Evolutionary conservation across 2,797 vertebrate species (phyloP), one percentile per base, ranked within the genome.

Genomic region (Poliocrania exsul): DNA sequence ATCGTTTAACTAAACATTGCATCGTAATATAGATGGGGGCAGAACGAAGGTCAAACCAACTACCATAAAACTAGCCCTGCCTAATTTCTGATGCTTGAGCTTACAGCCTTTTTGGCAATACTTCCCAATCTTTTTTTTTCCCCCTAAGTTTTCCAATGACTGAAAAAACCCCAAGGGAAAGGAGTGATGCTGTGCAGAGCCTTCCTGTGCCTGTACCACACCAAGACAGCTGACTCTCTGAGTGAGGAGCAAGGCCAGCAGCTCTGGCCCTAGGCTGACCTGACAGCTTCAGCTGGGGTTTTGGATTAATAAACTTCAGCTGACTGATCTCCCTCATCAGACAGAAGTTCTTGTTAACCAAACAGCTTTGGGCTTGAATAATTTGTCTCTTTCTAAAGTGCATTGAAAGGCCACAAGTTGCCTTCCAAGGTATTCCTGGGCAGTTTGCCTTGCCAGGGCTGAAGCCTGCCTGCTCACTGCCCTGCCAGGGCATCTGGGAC

Each of bases 1-100:
- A 92, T 93, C 46, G 29, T 69, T 95, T 94, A 93, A 82, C 88
- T 82, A 88, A 95, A 93, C 56, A 38, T 71, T 46, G 38, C 74
- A 24, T 56, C 12, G 4, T 79, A 87, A 85, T 71, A 57, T 61
- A 80, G 87, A 78, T 78, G 86, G 71, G 67, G 78, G 83, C 81
- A 93, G 74, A 71, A 57, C 0, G 5, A 72, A 74, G 86, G 88
- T 94, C 86, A 91, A 70, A 60, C 53, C 0, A 2, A 17, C 71
- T 29, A 26, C 69, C 38, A 49, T 87, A 94, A 95, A 94, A 81
- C 57, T 17, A 50, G 7, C 35, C 50, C 78, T 65, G 51, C 67
- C 64, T 57, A 16, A 47, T 80, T 77, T 64, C 74, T 60, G 81
- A 38, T 54, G 37, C 40, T 70, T 25, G 49, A 86, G 67, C n/a